Evolutionary conservation across 1,140 invertebrate genomes (phyloP), one percentile per base, ranked within the genome.

Genomic region (Ostrea edulis): DNA sequence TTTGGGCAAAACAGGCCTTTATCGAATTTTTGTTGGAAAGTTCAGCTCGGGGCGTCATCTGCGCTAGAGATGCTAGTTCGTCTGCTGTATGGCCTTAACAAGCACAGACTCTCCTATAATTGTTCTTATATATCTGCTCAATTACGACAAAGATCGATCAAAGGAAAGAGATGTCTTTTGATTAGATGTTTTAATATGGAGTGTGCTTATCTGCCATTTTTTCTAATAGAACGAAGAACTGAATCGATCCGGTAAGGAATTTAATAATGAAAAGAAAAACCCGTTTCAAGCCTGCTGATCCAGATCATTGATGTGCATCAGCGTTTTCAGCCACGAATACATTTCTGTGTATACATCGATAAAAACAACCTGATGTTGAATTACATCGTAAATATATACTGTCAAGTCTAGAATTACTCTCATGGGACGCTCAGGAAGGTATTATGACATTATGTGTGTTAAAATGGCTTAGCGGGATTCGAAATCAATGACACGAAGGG

Each of bases 401-500:
- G 68, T 77, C 29, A 77, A 77, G 25, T 29, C 68, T 77, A 12
- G 14, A 77, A 77, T 77, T 25, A 29, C 9, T 77, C 68, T 77
- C 68, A 14, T 9, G 68, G 2, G 68, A 29, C 68, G 14, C 68
- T 29, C 14, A 5, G 25, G 68, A 77, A 77, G 29, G 68, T 25
- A 77, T 77, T 77, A 77, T 77, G 68, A 77, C 68, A 25, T 77
- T 77, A 77, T 25, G 29, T 77, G 68, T 77, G 68, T 77, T 77
- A 77, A 77, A 77, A 77, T 77, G 68, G 68, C 68, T 77, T 77
- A 29, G 68, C 68, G 17, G 68, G 68, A 77, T 14, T 77, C 68
- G 25, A 77, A 77, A 77, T 77, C 68, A 35, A 77, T 77, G 68
- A 35, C 68, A 77, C 25, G 14, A 77, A 29, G 55, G 29, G 25